These are phyloP conservation scores for Myodes glareolus DNA, from an alignment of 2,113 vertebrate species.

Conservation along the genomic window DNA sequence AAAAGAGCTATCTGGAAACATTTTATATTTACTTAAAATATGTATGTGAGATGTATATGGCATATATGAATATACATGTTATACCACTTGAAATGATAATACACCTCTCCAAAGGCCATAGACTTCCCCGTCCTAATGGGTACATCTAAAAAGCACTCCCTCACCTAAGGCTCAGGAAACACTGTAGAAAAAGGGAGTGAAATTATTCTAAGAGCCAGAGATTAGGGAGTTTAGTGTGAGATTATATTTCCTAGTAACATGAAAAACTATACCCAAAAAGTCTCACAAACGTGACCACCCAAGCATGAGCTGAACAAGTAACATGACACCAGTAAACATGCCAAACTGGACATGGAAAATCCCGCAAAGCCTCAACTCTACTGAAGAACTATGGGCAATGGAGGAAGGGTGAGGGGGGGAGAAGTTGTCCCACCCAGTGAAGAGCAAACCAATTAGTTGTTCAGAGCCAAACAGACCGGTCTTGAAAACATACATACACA, in stretches of 20 bases:
- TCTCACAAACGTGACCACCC: background rate
- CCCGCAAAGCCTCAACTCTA: background rate
- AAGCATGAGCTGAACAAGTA: background rate
- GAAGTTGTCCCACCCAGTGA: background rate
- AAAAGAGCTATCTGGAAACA: background rate
- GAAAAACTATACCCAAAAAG: no score
- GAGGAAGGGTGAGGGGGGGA: background rate
- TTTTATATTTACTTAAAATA: background rate
- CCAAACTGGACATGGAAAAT: background rate
- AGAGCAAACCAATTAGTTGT: no score
- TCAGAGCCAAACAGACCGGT: no score
- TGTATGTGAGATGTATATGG: background rate
- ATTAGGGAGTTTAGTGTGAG: no score
- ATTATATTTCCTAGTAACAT: no score
- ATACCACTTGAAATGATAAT: background rate
- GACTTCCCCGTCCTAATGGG: background rate
- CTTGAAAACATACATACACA: no score
- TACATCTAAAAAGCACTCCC: background rate
- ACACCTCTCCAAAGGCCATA: background rate
- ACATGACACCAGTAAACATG: background rate
- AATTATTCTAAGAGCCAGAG: no score
- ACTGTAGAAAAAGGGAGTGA: no score
- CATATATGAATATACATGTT: background rate
- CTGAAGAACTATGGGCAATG: background rate
- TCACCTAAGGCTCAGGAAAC: background rate